These are phyloP conservation scores for Lagorchestes hirsutus DNA, from an alignment of 2,797 vertebrate genomes.

Conservation along the genomic window DNA sequence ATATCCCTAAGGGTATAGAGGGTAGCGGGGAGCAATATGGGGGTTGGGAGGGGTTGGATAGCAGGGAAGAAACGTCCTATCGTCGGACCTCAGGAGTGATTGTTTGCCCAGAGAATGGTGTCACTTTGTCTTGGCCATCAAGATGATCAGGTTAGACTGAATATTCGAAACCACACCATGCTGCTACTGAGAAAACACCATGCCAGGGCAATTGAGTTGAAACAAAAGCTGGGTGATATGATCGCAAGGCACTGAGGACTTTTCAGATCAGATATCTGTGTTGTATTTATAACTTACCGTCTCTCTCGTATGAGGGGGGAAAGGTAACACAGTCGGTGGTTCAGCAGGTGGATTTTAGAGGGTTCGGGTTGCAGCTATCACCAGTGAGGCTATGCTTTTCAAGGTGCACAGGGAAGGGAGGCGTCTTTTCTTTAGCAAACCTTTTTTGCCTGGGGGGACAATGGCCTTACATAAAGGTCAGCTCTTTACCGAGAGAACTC, in stretches of 20 bases:
- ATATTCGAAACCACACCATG: slow-evolving; percentile 79
- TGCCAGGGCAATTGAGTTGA: slow-evolving; percentile 27
- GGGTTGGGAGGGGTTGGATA: background rate
- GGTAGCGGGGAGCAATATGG: slow-evolving; percentile 60
- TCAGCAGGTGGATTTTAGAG: slow-evolving; percentile 55
- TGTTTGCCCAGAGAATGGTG: slow-evolving; percentile 71
- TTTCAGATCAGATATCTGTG: slow-evolving; percentile 79
- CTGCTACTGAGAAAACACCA: slow-evolving; percentile 73
- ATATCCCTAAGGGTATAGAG: background rate
- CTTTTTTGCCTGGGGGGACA: background rate
- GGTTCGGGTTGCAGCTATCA: slow-evolving; percentile 2
- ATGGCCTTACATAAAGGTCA: background rate
- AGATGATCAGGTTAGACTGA: slow-evolving; percentile 82
- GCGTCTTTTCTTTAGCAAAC: background rate
- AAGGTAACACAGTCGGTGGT: slow-evolving; percentile 56
- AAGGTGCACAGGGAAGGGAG: background rate
- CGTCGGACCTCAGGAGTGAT: slow-evolving; percentile 65
- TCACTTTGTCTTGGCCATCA: slow-evolving; percentile 69
- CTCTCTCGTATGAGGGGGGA: slow-evolving; percentile 76
- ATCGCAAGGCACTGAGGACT: slow-evolving; percentile 71
- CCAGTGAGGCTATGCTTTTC: background rate
- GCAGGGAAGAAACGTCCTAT: background rate
- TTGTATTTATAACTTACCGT: slow-evolving; percentile 87
- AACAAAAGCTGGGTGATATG: slow-evolving; percentile 53
- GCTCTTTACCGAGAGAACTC: background rate